Conservation (phyloP, 2,888 invertebrate species). For the Coleophora flavipennella region DNA sequence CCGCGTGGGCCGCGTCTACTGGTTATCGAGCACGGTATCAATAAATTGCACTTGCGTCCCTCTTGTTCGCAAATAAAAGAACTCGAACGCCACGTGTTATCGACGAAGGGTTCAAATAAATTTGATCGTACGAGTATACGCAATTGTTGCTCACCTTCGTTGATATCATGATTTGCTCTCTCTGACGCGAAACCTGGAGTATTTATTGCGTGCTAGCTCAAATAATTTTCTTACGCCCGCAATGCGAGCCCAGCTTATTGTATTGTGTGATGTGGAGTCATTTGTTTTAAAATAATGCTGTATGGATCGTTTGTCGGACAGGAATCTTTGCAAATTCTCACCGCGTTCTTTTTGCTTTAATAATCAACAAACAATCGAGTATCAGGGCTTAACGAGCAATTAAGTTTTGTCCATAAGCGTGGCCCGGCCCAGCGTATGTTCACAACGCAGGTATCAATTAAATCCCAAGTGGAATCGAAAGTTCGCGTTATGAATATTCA, state of each 20-base stretch:
- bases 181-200: conserved; percentile 10
- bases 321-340: conserved; percentile 33
- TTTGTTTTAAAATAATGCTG: conserved; percentile 25
- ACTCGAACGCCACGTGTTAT: conserved; percentile 49
- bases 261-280: conserved; percentile 16
- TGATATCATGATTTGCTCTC: conserved; percentile 54
- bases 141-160: conserved; percentile 46
- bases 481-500: conserved; percentile 58
- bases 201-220: conserved; percentile 16
- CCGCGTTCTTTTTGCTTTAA: conserved; percentile 49
- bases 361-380: conserved; percentile 63
- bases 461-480: conserved; percentile 43
- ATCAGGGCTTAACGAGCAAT: conserved; percentile 64
- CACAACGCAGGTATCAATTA: conserved; percentile 51
- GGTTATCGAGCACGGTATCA: conserved; percentile 63
- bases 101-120: conserved; percentile 63
- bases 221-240: conserved; percentile 16
- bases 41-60: conserved; percentile 67
- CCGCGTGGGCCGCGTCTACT: conserved; percentile 65
- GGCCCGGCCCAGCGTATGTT: conserved; percentile 35
- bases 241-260: conserved; percentile 15
- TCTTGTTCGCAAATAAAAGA: conserved; percentile 64
- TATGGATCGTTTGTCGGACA: conserved; percentile 36
- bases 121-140: conserved; percentile 55
- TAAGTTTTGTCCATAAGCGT: conserved; percentile 53